Conservation (phyloP, 2,797 vertebrate genomes). For the Characodon lateralis region DNA sequence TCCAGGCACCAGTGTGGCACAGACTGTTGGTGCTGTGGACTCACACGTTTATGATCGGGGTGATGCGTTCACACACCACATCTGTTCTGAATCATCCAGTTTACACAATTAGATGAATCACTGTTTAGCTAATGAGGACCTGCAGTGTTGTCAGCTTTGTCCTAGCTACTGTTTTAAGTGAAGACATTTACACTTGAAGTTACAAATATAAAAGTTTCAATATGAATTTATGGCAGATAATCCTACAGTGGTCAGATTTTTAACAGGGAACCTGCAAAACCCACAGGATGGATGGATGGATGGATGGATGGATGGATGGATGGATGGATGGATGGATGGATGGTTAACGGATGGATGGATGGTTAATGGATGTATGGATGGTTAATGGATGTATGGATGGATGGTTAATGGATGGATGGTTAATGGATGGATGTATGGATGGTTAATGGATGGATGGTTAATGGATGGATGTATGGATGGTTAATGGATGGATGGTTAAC, state of each 20-base stretch:
- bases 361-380: too few relatives aligned
- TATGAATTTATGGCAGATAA: not conserved
- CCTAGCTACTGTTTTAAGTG: not conserved
- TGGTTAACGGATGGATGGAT: not conserved
- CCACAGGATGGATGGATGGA: not conserved
- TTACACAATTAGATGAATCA: conserved; percentile 15
- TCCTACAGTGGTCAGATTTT: not conserved
- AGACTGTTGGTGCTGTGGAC: not conserved
- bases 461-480: too few relatives aligned
- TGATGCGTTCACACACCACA: conserved; percentile 8
- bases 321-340: not conserved
- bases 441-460: too few relatives aligned
- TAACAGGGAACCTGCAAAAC: not conserved
- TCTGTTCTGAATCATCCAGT: conserved; percentile 23
- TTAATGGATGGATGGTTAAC: too few relatives aligned
- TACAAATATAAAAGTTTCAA: not conserved
- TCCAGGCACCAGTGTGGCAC: not conserved
- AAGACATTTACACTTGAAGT: not conserved
- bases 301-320: not conserved
- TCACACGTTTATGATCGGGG: not conserved
- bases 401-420: too few relatives aligned
- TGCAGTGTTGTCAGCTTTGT: conserved; percentile 9
- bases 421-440: too few relatives aligned
- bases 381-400: too few relatives aligned
- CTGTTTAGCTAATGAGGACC: not conserved